A percentile compares a stretch with the other conserved stretches of the same genome.
Conservation (phyloP, 2,888 invertebrate genomes). For the Dryobotodes eremita region DNA sequence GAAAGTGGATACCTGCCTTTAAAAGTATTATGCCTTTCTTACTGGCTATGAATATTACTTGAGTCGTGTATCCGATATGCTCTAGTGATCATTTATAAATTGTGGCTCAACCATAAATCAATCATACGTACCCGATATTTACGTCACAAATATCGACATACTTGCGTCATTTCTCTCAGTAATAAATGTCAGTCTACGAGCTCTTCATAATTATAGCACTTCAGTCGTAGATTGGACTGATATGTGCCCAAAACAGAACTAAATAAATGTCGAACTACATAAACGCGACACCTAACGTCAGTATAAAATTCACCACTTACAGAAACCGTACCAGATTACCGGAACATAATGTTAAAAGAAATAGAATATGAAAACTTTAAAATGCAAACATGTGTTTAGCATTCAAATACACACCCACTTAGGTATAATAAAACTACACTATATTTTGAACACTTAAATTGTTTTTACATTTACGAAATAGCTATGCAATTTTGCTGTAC, state of each 20-base stretch:
- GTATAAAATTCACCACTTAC: constrained; percentile 7
- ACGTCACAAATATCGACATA: constrained; percentile 25
- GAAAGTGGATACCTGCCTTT: constrained; percentile 40
- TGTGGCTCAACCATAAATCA: constrained; percentile 41
- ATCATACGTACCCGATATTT: constrained; percentile 27
- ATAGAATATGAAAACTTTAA: constrained; percentile 28
- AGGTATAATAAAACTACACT: constrained; percentile 29
- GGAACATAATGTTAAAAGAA: background rate
- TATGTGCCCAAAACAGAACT: background rate
- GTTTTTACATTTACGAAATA: constrained; percentile 40
- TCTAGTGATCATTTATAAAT: constrained; percentile 3
- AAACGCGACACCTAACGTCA: constrained; percentile 1
- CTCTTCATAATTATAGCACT: constrained; percentile 41
- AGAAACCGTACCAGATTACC: background rate
- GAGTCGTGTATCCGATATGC: constrained; percentile 8
- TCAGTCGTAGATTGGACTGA: background rate
- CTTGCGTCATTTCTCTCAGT: constrained; percentile 24
- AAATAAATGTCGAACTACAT: background rate
- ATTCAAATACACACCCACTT: constrained; percentile 22
- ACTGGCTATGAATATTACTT: constrained; percentile 31
- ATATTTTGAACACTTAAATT: constrained; percentile 26
- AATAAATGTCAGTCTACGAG: constrained; percentile 28
- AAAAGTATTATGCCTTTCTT: constrained; percentile 34
- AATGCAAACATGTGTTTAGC: constrained; percentile 21
- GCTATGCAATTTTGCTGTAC: constrained; percentile 25